A percentile compares a stretch with the other conserved stretches of the same genome.
phyloP scores from a whole-genome alignment of 2,113 vertebrate species.

The Passer domesticus region DNA sequence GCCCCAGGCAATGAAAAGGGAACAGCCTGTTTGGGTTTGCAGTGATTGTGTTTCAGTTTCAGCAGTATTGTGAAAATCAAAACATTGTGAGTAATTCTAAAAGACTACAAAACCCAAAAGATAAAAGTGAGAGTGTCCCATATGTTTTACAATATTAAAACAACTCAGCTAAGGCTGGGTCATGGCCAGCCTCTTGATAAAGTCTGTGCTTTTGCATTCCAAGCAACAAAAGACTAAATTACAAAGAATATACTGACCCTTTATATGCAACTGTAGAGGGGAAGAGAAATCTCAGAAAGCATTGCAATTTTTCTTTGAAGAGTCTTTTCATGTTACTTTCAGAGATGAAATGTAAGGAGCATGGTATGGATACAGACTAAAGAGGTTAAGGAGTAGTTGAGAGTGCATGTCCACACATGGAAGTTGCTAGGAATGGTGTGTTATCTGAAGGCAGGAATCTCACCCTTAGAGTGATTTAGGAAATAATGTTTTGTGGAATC shows the following conservation, averaged over 20 bases:
- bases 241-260: background rate
- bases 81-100: background rate
- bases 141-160: background rate
- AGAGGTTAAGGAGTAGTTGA: background rate
- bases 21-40: background rate
- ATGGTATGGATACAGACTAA: background rate
- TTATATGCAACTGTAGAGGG: background rate
- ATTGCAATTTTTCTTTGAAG: background rate
- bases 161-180: background rate
- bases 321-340: background rate
- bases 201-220: background rate
- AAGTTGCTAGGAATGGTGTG: background rate
- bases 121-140: background rate
- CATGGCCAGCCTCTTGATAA: background rate
- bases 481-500: background rate
- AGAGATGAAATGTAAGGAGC: background rate
- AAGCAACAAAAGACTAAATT: conserved; percentile 3
- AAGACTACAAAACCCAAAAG: background rate
- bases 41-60: background rate
- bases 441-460: background rate
- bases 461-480: background rate
- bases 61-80: background rate
- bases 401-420: rapidly evolving
- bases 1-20: background rate
- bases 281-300: background rate